Percentiles rank a stretch among this genome's conserved stretches.
Evolutionary conservation across 2,113 vertebrate species (phyloP).

Genomic region (Hippocampus abdominalis): DNA sequence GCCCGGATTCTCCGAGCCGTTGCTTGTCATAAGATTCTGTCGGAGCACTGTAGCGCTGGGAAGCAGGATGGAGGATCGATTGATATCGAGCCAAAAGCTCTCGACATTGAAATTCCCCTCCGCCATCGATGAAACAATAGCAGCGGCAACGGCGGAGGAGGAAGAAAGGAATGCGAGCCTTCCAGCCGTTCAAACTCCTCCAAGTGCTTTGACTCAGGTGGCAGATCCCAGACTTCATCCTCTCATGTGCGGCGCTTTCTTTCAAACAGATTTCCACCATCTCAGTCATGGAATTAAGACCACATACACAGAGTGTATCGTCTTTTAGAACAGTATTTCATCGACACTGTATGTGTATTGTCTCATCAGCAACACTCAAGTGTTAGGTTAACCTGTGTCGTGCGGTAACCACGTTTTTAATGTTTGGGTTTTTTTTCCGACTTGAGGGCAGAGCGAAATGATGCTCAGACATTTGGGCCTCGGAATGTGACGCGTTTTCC

Average conservation of each 20-base stretch:
- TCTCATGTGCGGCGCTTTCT: constrained; percentile 33
- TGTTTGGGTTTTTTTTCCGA: constrained; percentile 54
- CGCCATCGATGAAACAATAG: constrained; percentile 43
- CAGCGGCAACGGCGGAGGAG: constrained; percentile 18
- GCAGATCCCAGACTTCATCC: constrained; percentile 64
- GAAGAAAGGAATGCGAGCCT: constrained; percentile 56
- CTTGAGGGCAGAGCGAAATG: constrained; percentile 43
- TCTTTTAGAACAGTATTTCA: constrained; percentile 41
- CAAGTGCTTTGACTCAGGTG: constrained; percentile 69
- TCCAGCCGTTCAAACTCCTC: constrained; percentile 62
- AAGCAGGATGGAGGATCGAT: constrained; percentile 37
- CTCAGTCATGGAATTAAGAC: constrained; percentile 23
- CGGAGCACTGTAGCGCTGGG: constrained; percentile 20
- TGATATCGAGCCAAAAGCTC: constrained; percentile 49
- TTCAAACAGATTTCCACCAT: constrained; percentile 35
- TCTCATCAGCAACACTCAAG: constrained; percentile 56
- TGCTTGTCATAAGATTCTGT: constrained; percentile 26
- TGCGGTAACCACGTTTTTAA: constrained; percentile 63
- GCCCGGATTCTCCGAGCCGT: constrained; percentile 34
- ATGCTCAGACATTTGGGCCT: constrained; percentile 44
- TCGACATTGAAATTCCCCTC: constrained; percentile 50
- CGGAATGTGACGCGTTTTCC: constrained; percentile 54
- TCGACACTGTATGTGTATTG: constrained; percentile 54
- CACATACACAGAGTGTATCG: constrained; percentile 15
- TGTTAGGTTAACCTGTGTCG: constrained; percentile 51